These are phyloP conservation scores for Pseudorhiza aurosa DNA, from an alignment of 30 jellyfish, hydroid and myxozoan genomes.

Conservation along the genomic window DNA sequence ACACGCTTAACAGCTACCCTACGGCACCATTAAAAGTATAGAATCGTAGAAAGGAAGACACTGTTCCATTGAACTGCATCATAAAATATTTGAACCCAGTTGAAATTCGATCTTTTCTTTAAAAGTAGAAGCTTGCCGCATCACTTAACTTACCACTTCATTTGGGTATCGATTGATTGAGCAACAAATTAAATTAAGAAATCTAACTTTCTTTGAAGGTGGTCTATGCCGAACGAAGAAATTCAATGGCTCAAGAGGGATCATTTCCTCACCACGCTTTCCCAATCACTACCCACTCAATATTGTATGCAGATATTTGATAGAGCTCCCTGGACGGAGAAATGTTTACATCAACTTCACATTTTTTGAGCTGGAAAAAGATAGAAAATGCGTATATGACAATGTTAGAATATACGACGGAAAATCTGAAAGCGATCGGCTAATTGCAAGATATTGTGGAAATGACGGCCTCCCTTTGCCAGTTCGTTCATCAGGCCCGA, in stretches of 20 bases:
- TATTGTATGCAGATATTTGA: conserved; percentile 49
- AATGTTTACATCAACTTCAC: conserved; percentile 69
- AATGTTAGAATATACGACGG: conserved; percentile 79
- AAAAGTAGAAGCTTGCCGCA: too few relatives aligned
- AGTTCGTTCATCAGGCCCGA: conserved; percentile 80
- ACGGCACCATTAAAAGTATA: too few relatives aligned
- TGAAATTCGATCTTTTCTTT: too few relatives aligned
- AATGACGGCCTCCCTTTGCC: conserved; percentile 53
- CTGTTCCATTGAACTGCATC: too few relatives aligned
- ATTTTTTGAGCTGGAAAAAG: conserved; percentile 74
- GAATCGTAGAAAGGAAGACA: too few relatives aligned
- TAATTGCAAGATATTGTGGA: conserved; percentile 75
- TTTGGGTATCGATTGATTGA: too few relatives aligned
- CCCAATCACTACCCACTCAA: conserved; percentile 75
- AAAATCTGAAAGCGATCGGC: conserved; percentile 17
- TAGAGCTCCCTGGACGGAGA: conserved; percentile 45
- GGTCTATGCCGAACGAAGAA: conserved; percentile 19
- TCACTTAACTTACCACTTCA: too few relatives aligned
- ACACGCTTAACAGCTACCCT: too few relatives aligned
- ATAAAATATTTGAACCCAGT: too few relatives aligned
- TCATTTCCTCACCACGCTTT: conserved; percentile 62
- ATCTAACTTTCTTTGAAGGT: conserved; percentile 55
- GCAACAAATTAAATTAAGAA: too few relatives aligned
- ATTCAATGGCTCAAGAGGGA: conserved; percentile 44
- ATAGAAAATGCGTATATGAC: conserved; percentile 79